These are phyloP conservation scores for Leucania comma DNA, from an alignment of 2,888 invertebrate species.

Conservation along the genomic window DNA sequence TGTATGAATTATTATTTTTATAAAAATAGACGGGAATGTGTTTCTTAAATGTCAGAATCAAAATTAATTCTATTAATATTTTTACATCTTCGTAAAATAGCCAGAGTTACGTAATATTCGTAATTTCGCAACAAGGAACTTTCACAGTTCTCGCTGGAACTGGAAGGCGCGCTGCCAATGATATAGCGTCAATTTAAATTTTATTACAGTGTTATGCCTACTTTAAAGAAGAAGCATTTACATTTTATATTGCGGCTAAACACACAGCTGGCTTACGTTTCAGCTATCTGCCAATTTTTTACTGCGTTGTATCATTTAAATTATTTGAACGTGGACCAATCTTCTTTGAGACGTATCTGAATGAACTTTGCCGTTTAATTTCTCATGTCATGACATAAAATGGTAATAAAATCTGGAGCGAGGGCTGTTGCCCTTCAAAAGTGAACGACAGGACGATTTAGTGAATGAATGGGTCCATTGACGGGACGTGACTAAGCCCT, in stretches of 20 bases:
- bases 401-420: conserved; percentile 62
- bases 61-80: conserved; percentile 40
- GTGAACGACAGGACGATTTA: conserved; percentile 31
- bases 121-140: conserved; percentile 43
- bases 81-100: conserved; percentile 24
- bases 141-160: conserved; percentile 22
- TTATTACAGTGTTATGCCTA: conserved; percentile 49
- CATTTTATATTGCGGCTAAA: conserved; percentile 35
- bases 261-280: conserved; percentile 15
- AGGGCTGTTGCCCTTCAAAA: conserved; percentile 68
- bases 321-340: conserved; percentile 13
- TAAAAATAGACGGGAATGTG: conserved; percentile 57
- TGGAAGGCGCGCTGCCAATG: conserved; percentile 29
- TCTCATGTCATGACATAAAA: conserved; percentile 66
- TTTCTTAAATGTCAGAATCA: conserved; percentile 42
- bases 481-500: conserved; percentile 68
- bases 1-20: conserved; percentile 58
- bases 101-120: conserved; percentile 17
- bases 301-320: conserved; percentile 23
- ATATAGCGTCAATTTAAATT: conserved; percentile 22
- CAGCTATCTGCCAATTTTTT: conserved; percentile 6
- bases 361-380: conserved; percentile 18
- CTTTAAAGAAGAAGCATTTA: conserved; percentile 40
- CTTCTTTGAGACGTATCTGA: conserved; percentile 10
- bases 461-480: conserved; percentile 67